Conservation (phyloP, 2,888 invertebrate species). For the Torymus auratus region DNA sequence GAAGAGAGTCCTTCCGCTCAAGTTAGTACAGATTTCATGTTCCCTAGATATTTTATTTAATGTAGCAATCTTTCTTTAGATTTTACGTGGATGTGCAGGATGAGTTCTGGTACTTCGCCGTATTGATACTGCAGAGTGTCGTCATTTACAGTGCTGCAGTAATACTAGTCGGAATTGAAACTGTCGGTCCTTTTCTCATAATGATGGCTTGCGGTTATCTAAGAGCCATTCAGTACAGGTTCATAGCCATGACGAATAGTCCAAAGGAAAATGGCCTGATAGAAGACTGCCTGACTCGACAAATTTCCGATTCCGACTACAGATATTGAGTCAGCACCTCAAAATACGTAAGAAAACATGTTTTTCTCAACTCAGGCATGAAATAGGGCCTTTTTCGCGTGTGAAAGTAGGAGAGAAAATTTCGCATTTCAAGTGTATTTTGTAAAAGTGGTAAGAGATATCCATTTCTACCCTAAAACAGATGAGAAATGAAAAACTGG, state of each 20-base stretch:
- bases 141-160: background rate
- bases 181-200: background rate
- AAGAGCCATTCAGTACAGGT: background rate
- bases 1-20: background rate
- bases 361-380: too few relatives aligned
- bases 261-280: background rate
- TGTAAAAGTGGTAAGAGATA: too few relatives aligned
- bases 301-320: too few relatives aligned
- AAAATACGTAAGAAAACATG: too few relatives aligned
- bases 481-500: too few relatives aligned
- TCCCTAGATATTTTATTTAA: background rate
- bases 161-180: background rate
- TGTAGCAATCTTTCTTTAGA: background rate
- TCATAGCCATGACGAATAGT: background rate
- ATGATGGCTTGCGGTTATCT: background rate
- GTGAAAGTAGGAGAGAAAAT: too few relatives aligned
- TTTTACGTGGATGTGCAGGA: slow-evolving; percentile 23
- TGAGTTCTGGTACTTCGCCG: slow-evolving; percentile 7
- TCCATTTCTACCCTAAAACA: too few relatives aligned
- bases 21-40: background rate
- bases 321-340: too few relatives aligned
- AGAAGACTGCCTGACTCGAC: too few relatives aligned
- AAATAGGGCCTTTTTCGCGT: too few relatives aligned
- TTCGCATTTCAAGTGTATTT: too few relatives aligned
- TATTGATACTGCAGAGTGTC: background rate